These are phyloP conservation scores for Leucoraja ocellata DNA, from an alignment of 2,797 vertebrate species.

Conservation along the genomic window DNA sequence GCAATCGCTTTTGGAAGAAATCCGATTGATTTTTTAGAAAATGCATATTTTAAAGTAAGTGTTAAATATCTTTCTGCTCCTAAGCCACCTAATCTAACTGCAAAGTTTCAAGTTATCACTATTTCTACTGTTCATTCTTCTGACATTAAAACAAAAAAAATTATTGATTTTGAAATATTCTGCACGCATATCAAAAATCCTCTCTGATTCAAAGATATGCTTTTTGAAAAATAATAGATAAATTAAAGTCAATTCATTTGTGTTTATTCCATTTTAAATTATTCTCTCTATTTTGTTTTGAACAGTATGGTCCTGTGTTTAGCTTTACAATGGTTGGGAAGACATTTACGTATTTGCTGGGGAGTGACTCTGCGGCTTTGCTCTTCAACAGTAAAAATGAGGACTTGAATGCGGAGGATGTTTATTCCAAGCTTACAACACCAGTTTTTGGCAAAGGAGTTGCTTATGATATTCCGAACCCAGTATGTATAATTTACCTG, in stretches of 20 bases:
- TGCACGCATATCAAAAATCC: neutral
- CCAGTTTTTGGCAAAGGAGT: conserved; percentile 94
- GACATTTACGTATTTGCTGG: conserved; percentile 89
- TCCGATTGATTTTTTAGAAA: conserved; percentile 89
- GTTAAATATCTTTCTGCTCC: neutral
- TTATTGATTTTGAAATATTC: neutral
- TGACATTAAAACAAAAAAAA: neutral
- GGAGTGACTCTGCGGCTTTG: conserved; percentile 82
- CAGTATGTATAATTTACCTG: conserved; percentile 58
- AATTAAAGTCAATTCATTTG: neutral
- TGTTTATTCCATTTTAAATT: neutral
- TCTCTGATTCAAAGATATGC: neutral
- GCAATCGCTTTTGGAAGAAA: conserved; percentile 88
- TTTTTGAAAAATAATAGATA: neutral
- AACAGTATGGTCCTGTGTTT: conserved; percentile 89
- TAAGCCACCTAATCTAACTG: neutral
- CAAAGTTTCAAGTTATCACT: neutral
- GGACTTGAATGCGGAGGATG: conserved; percentile 90
- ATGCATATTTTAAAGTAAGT: conserved; percentile 84
- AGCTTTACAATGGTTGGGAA: conserved; percentile 98
- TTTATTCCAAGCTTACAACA: conserved; percentile 85
- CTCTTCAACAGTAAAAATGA: conserved; percentile 97
- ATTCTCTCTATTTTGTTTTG: neutral
- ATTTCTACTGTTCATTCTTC: neutral
- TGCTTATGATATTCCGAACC: conserved; percentile 86